These are phyloP conservation scores for Leptopilina clavipes DNA, from an alignment of 1,140 invertebrate species.

Conservation along the genomic window DNA sequence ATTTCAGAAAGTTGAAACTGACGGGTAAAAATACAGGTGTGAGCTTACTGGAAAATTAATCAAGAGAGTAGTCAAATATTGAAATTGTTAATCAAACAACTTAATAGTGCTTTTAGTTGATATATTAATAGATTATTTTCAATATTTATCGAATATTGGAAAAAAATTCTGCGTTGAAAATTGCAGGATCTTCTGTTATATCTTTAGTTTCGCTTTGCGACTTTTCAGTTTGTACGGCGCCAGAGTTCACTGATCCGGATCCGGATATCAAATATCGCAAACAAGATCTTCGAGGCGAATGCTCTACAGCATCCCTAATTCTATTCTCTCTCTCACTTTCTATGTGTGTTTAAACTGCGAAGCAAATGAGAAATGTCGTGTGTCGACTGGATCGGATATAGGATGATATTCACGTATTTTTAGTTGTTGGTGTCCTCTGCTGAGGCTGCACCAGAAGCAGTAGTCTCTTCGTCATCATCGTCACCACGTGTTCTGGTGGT, in stretches of 20 bases:
- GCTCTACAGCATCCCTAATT: slow-evolving; percentile 17
- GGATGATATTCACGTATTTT: slow-evolving; percentile 51
- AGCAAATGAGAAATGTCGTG: slow-evolving; percentile 31
- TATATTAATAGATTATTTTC: too few species aligned
- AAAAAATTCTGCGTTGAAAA: too few species aligned
- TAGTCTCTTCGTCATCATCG: slow-evolving; percentile 35
- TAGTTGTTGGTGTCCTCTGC: slow-evolving; percentile 40
- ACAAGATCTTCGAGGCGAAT: not conserved
- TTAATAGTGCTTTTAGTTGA: too few species aligned
- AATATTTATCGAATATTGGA: too few species aligned
- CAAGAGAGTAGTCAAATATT: not conserved
- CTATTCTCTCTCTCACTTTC: not conserved
- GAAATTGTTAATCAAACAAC: too few species aligned
- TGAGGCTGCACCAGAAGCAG: slow-evolving; percentile 30
- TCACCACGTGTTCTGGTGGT: slow-evolving; percentile 33
- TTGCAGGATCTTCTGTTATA: too few species aligned
- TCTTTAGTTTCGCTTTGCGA: too few species aligned
- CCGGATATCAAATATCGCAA: not conserved
- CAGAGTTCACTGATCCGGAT: slow-evolving; percentile 21
- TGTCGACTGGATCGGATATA: slow-evolving; percentile 45
- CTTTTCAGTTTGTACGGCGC: too few species aligned
- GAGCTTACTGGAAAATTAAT: too few species aligned
- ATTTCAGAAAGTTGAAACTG: not conserved
- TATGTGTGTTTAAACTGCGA: not conserved
- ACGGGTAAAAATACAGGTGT: not conserved